phyloP scores from a whole-genome alignment of 2,888 invertebrate genomes.

The Heteromyza rotundicornis region DNA sequence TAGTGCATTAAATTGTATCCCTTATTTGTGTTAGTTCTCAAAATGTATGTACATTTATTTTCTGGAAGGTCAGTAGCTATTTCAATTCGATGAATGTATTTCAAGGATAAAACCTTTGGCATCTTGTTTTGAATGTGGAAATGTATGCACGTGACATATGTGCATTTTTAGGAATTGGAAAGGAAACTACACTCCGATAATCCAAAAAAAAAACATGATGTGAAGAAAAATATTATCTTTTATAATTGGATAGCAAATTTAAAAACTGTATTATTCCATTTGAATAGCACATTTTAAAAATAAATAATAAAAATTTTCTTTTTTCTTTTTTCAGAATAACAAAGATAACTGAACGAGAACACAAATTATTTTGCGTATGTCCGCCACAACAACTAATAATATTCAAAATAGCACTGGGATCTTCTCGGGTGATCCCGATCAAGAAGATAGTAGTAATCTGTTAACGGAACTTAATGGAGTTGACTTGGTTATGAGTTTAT shows the following conservation, averaged over 20 bases:
- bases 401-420: constrained; percentile 49
- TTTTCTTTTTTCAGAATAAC: constrained; percentile 13
- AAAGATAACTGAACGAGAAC: constrained; percentile 5
- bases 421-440: constrained; percentile 69
- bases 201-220: constrained; percentile 15
- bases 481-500: constrained; percentile 84
- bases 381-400: constrained; percentile 58
- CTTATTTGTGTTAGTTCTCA: too few species aligned
- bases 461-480: constrained; percentile 78
- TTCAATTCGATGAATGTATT: too few species aligned
- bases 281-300: not conserved
- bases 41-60: not conserved
- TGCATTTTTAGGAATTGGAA: constrained; percentile 23
- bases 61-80: not conserved
- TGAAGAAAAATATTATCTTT: constrained; percentile 27
- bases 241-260: constrained; percentile 21
- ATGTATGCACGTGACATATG: constrained; percentile 27
- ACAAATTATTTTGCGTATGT: constrained; percentile 51
- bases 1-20: too few species aligned
- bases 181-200: constrained; percentile 14
- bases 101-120: too few species aligned
- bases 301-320: not conserved
- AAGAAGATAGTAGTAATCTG: constrained; percentile 67
- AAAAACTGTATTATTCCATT: constrained; percentile 10
- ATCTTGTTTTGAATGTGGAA: too few species aligned